These are phyloP conservation scores for Bombyx huttoni DNA, from an alignment of 2,888 invertebrate species.

Conservation along the genomic window DNA sequence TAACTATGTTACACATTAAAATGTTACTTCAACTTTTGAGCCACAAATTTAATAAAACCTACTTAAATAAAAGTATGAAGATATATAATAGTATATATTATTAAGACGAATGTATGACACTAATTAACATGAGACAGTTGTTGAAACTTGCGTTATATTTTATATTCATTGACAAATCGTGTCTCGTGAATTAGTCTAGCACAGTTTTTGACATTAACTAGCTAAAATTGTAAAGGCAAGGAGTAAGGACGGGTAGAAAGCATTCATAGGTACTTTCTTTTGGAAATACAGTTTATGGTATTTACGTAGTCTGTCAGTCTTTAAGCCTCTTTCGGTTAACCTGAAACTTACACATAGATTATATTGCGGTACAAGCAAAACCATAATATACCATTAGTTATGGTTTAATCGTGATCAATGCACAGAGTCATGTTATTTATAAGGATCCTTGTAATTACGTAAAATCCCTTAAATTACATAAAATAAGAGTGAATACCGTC, in stretches of 20 bases:
- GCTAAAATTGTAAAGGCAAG: constrained; percentile 67
- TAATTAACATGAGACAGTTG: too few relatives aligned
- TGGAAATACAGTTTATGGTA: constrained; percentile 60
- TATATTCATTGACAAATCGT: neutral
- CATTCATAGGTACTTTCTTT: constrained; percentile 59
- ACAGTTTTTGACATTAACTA: constrained; percentile 50
- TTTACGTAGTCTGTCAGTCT: constrained; percentile 68
- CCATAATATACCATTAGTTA: neutral
- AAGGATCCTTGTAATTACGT: too few relatives aligned
- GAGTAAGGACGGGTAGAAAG: constrained; percentile 71
- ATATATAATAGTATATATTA: neutral
- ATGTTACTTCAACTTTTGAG: constrained; percentile 44
- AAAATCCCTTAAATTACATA: too few relatives aligned
- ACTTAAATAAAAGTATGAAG: constrained; percentile 14
- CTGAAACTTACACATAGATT: constrained; percentile 14
- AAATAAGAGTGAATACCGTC: constrained; percentile 19
- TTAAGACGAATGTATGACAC: too few relatives aligned
- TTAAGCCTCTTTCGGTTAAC: constrained; percentile 52
- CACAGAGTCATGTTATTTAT: neutral
- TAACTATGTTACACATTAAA: constrained; percentile 41
- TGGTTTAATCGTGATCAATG: too few relatives aligned
- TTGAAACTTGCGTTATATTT: neutral
- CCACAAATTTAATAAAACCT: constrained; percentile 32
- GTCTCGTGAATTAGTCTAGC: constrained; percentile 17
- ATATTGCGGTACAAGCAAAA: neutral